A percentile compares a stretch with the other conserved stretches of the same genome.
Evolutionary conservation across 2,797 vertebrate species (phyloP).

Genomic region (Staurois parvus): DNA sequence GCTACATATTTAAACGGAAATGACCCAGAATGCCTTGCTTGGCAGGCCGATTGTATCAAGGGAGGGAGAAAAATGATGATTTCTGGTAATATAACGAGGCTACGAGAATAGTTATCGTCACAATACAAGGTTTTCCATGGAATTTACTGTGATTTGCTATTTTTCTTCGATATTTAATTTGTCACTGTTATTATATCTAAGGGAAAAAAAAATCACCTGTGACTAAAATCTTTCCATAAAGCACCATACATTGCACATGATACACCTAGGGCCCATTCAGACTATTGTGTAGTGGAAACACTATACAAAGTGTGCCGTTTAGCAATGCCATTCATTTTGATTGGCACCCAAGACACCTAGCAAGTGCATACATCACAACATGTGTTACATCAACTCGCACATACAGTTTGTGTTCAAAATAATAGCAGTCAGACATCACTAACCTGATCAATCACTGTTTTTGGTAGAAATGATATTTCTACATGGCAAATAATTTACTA

Average conservation of each 20-base stretch:
- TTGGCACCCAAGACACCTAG: too few species aligned
- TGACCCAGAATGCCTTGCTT: conserved; percentile 59
- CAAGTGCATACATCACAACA: too few species aligned
- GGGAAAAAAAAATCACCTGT: not conserved
- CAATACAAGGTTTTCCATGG: not conserved
- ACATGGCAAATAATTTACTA: too few species aligned
- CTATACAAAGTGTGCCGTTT: too few species aligned
- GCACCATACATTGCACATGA: not conserved
- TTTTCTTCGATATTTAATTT: not conserved
- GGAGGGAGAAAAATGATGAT: conserved; percentile 38
- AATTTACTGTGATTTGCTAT: not conserved
- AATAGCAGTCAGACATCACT: too few species aligned
- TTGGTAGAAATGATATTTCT: too few species aligned
- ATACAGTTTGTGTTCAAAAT: too few species aligned
- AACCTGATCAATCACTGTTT: too few species aligned
- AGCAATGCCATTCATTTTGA: too few species aligned
- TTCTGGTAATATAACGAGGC: conserved; percentile 9
- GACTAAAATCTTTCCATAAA: not conserved
- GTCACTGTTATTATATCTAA: not conserved
- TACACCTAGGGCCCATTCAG: too few species aligned
- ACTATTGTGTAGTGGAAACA: too few species aligned
- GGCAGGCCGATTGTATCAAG: conserved; percentile 51
- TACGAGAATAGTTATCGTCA: not conserved
- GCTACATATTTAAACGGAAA: conserved; percentile 60
- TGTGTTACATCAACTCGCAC: too few species aligned